Percentiles rank a stretch among this genome's conserved stretches.
Evolutionary conservation across 2,797 vertebrate genomes (phyloP).

Genomic region (Lutjanus campechanus): DNA sequence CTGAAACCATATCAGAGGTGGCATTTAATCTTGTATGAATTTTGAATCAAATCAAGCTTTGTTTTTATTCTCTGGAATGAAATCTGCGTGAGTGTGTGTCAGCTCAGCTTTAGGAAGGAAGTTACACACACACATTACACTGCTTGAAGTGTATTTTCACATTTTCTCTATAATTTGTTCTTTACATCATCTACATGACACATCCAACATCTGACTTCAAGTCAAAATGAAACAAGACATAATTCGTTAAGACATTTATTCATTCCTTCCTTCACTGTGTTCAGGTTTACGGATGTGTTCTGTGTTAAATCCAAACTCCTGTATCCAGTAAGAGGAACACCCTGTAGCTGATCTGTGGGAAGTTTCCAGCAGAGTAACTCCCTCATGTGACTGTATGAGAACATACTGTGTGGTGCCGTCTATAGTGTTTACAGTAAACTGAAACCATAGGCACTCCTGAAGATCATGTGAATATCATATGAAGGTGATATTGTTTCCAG

Average conservation of each 20-base stretch:
- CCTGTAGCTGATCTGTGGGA: not conserved
- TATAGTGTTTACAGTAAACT: constrained; percentile 28
- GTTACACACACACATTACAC: not conserved
- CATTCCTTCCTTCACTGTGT: not conserved
- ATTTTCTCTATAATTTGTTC: not conserved
- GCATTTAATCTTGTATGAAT: not conserved
- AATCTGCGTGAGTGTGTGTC: not conserved
- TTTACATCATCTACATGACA: not conserved
- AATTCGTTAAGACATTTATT: not conserved
- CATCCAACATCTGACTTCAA: not conserved
- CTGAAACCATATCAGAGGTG: not conserved
- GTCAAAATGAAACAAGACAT: not conserved
- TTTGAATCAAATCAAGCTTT: not conserved
- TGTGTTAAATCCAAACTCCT: too few relatives aligned
- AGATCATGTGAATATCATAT: not conserved
- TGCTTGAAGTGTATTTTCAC: too few relatives aligned
- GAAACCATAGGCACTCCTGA: not conserved
- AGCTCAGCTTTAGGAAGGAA: not conserved
- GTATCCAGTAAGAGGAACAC: not conserved
- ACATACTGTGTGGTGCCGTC: not conserved
- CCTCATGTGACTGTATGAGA: not conserved
- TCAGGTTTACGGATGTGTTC: not conserved
- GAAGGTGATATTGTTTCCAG: not conserved
- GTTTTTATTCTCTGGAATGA: not conserved
- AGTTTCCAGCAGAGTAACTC: not conserved